Conservation (phyloP, 2,797 vertebrate genomes). For the Sebastes cheni region DNA sequence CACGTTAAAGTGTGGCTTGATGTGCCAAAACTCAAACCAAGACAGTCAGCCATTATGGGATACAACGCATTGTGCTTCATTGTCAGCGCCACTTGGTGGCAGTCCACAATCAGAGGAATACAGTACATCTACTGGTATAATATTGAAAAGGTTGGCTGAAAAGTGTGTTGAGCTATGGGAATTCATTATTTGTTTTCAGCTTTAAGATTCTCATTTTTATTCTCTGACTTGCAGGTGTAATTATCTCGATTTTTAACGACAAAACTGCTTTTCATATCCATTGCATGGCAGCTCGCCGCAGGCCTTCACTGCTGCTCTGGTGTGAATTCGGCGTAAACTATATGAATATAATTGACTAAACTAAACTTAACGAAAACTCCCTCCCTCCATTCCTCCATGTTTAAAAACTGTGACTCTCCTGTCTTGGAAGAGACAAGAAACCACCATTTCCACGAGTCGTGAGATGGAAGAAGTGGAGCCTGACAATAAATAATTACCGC, state of each 20-base stretch:
- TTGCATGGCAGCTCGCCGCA: no score
- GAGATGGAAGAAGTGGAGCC: constrained; percentile 28
- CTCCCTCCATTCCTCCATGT: background rate
- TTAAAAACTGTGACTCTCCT: background rate
- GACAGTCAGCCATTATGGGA: background rate
- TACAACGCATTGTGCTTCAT: constrained; percentile 9
- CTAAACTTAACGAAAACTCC: background rate
- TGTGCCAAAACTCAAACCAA: background rate
- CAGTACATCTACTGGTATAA: background rate
- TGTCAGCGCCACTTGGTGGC: constrained; percentile 59
- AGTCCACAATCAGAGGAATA: constrained; percentile 27
- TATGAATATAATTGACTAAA: background rate
- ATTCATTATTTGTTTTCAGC: background rate
- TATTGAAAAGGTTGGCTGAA: background rate
- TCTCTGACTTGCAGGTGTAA: background rate
- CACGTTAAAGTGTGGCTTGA: background rate
- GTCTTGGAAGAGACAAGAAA: background rate
- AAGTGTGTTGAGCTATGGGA: background rate
- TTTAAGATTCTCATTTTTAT: background rate
- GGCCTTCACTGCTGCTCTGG: no score
- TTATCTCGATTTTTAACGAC: background rate
- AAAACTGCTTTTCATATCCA: background rate
- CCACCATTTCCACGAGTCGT: background rate
- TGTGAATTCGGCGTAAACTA: background rate
- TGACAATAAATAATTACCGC: constrained; percentile 52